phyloP scores from a whole-genome alignment of 92 coral and sea anemone species.

The Zoanthus sociatus region DNA sequence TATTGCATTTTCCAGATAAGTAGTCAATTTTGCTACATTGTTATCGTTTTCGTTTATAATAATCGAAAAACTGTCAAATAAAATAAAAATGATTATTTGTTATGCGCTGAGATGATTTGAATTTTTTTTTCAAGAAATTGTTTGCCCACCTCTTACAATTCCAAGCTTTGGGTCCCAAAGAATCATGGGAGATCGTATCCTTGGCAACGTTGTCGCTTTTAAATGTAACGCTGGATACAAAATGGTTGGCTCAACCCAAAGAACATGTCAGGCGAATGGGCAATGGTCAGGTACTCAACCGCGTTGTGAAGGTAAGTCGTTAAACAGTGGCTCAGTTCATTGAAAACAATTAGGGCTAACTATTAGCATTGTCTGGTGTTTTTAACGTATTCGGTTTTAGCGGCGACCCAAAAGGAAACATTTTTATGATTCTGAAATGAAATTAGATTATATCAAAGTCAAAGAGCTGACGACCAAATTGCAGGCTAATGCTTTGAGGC shows the following conservation, averaged over 20 bases:
- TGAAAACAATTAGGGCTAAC: not conserved
- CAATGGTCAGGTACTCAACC: slow-evolving; percentile 98
- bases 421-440: no score
- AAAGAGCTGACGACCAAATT: no score
- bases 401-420: no score
- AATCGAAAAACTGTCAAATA: no score
- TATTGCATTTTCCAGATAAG: no score
- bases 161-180: slow-evolving; percentile 77
- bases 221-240: slow-evolving; percentile 80
- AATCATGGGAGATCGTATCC: slow-evolving; percentile 81
- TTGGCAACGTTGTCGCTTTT: slow-evolving; percentile 83
- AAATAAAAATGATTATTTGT: not conserved
- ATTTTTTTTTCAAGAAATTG: slow-evolving; percentile 62
- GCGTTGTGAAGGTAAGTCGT: slow-evolving; percentile 75
- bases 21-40: no score
- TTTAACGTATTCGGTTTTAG: no score
- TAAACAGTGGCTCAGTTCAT: not conserved
- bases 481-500: no score
- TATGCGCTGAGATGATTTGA: no score
- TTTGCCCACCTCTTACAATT: slow-evolving; percentile 71
- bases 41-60: no score
- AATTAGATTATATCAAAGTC: no score
- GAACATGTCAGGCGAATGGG: slow-evolving; percentile 87
- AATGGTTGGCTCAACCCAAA: slow-evolving; percentile 70
- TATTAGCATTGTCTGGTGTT: not conserved